Percentiles rank a stretch among this genome's conserved stretches.
Conservation (phyloP, 92 coral and sea anemone species). For the Palythoa grandis region DNA sequence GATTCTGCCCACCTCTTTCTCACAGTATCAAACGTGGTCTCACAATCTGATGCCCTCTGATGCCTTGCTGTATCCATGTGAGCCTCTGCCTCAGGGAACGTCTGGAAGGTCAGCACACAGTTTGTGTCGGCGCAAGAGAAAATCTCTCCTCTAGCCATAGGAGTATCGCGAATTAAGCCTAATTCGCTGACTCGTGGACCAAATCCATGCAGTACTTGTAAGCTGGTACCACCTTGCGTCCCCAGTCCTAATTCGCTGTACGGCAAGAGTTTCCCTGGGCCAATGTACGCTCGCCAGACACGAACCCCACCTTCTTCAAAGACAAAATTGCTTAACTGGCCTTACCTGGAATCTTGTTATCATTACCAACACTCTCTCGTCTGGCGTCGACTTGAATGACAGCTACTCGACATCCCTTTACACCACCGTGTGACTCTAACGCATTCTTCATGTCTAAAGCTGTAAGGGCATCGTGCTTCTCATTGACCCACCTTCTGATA, state of each 20-base stretch:
- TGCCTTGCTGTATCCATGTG: conserved; percentile 42
- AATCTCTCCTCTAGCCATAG: conserved; percentile 44
- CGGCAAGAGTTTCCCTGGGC: conserved; percentile 20
- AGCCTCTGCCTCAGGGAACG: conserved; percentile 44
- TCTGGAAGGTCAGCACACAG: conserved; percentile 43
- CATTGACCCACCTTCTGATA: no score
- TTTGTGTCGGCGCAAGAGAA: conserved; percentile 35
- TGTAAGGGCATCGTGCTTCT: neutral
- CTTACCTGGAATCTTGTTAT: conserved; percentile 9
- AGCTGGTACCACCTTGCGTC: conserved; percentile 24
- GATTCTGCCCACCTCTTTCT: conserved; percentile 37
- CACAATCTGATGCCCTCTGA: conserved; percentile 25
- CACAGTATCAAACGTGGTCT: conserved; percentile 30
- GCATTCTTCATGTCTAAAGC: conserved; percentile 15
- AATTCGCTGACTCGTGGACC: no score
- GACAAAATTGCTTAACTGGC: no score
- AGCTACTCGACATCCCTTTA: conserved; percentile 7
- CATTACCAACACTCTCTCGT: neutral
- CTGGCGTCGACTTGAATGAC: conserved; percentile 8
- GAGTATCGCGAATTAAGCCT: no score
- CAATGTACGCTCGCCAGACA: no score
- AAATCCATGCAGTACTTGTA: conserved; percentile 22
- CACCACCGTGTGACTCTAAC: conserved; percentile 14
- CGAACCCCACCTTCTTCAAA: no score
- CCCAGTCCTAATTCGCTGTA: conserved; percentile 35